Base-by-base conservation (phyloP, 1,140 invertebrate genomes). In the Cyclargus thomasi region DNA sequence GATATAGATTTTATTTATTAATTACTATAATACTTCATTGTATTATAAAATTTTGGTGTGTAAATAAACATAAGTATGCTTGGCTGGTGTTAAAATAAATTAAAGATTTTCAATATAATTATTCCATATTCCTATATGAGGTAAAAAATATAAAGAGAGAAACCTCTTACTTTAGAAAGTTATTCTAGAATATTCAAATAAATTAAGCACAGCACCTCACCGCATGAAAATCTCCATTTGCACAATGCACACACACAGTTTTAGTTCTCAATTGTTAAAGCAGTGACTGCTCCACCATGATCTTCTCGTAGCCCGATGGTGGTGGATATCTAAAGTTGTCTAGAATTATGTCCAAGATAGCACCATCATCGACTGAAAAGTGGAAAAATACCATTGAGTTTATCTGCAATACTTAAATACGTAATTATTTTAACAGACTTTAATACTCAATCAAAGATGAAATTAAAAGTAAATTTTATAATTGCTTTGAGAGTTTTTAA, bases 261-360 rank as follows among this genome's bases (percentile, higher is more conserved):
- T 70, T 72, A 36, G 53, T 59, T 36, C 62, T 69, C 17, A 67
- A 74, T 21, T 75, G 88, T 94, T 97, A 99, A 69, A 99, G 94
- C 21, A 99, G 92, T 3, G 97, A 98, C 87, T 99, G 97, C 90
- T 99, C 98, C 64, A 99, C 92, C 95, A 99, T 97, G 70, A 99
- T 99, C 91, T 96, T 96, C 71, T 99, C 97, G 86, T 96, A 99
- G 35, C 98, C 98, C 55, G 93, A 90, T 0, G 98, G 98, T 55
- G 96, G 95, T 3, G 94, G 91, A 84, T 97, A 94, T 68, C 93
- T 92, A 88, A 99, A 99, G 78, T 95, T 95, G 70, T 97, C 95
- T 86, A 99, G 94, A 76, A 97, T 95, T 74, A 98, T 94, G 90
- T 99, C 98, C 85, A 99, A 88, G 72, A 99, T 99, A 35, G 98